phyloP scores from a whole-genome alignment of 2,113 vertebrate species.

The Mobula hypostoma region DNA sequence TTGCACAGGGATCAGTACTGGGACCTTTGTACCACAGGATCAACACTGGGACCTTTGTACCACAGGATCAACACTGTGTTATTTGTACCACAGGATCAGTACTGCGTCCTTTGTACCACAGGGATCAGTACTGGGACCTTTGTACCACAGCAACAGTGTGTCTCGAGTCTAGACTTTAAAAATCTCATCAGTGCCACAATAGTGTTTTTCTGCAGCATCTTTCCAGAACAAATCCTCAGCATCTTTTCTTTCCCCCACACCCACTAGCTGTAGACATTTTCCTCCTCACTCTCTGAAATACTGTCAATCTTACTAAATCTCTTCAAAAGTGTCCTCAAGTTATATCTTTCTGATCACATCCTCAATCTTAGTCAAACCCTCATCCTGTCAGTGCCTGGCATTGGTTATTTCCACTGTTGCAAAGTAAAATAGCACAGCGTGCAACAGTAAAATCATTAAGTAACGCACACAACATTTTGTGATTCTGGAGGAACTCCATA shows the following conservation, averaged over 20 bases:
- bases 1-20: no score
- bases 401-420: not conserved
- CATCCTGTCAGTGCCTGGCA: not conserved
- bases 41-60: no score
- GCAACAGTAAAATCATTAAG: not conserved
- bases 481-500: no score
- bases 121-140: no score
- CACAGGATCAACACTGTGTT: no score
- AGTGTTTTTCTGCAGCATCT: not conserved
- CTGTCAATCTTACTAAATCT: not conserved
- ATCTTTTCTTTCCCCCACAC: not conserved
- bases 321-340: not conserved
- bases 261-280: not conserved
- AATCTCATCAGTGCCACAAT: not conserved
- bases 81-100: no score
- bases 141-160: no score
- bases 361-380: not conserved
- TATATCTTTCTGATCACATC: not conserved
- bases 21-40: no score
- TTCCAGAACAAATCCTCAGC: not conserved
- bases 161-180: not conserved
- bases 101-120: no score
- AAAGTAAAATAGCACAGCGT: not conserved
- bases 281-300: not conserved
- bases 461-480: no score